Percentiles rank a stretch among this genome's conserved stretches.
phyloP scores from a whole-genome alignment of 2,113 vertebrate species.

The Jaculus jaculus region DNA sequence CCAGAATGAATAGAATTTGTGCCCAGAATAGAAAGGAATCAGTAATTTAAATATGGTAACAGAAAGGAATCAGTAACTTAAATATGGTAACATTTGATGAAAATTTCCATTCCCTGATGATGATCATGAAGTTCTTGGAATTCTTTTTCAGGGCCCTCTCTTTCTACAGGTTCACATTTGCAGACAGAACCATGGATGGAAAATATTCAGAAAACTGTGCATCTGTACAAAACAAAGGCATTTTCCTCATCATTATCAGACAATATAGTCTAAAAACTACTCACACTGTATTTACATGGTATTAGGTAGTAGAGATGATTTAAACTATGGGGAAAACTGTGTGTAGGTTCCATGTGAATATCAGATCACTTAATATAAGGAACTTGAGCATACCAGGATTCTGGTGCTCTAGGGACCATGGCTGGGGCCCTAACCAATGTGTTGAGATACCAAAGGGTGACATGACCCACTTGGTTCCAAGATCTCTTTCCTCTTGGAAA shows the following conservation, averaged over 20 bases:
- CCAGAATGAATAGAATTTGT: neutral
- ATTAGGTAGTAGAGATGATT: neutral
- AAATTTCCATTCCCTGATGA: neutral
- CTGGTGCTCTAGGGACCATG: neutral
- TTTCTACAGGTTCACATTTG: neutral
- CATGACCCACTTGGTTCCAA: rapidly evolving
- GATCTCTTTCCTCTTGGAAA: neutral
- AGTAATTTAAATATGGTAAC: too few species aligned
- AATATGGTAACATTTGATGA: neutral
- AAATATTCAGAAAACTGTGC: neutral
- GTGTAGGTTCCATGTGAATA: neutral
- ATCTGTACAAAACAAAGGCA: too few species aligned
- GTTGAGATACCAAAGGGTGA: neutral
- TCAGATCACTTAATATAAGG: neutral
- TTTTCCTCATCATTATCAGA: neutral
- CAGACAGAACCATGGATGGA: neutral
- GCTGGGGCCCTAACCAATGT: too few species aligned
- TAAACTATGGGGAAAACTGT: too few species aligned
- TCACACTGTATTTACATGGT: neutral
- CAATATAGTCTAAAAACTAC: neutral
- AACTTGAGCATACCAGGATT: neutral
- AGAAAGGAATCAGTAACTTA: neutral
- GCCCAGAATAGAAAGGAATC: neutral
- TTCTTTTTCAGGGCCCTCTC: neutral
- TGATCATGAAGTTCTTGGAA: neutral